Conservation (phyloP, 2,888 invertebrate genomes). For the Adelognathus sp. region DNA sequence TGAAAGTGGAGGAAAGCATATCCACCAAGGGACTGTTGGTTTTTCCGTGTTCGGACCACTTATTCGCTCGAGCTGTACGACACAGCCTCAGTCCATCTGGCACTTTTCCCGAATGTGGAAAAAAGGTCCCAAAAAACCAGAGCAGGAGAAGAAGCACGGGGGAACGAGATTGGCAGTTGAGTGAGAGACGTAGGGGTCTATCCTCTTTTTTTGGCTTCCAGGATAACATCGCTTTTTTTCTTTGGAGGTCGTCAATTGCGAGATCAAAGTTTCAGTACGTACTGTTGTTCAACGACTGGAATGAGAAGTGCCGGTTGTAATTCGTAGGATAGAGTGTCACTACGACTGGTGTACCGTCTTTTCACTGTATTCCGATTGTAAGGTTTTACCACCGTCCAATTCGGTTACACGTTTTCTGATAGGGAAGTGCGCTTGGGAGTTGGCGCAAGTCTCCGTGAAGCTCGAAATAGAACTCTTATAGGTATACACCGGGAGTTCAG, state of each 20-base stretch:
- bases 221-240: background rate
- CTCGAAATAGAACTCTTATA: background rate
- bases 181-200: conserved; percentile 5
- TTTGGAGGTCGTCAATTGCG: background rate
- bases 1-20: background rate
- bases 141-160: background rate
- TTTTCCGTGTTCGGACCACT: conserved; percentile 32
- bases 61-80: conserved; percentile 32
- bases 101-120: conserved; percentile 31
- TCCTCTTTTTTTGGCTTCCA: background rate
- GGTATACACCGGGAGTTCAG: background rate
- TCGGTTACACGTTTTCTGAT: conserved; percentile 20
- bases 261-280: background rate
- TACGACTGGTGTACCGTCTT: background rate
- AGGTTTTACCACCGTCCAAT: background rate
- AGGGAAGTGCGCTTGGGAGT: conserved; percentile 2
- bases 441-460: background rate
- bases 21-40: conserved; percentile 25
- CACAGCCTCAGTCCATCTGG: conserved; percentile 21
- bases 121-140: background rate
- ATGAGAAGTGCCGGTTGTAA: conserved; percentile 7
- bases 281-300: background rate
- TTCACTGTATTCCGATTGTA: conserved; percentile 2
- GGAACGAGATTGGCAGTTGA: background rate
- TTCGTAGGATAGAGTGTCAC: background rate